A percentile compares a stretch with the other conserved stretches of the same genome.
Evolutionary conservation across 1,140 invertebrate genomes (phyloP).

Genomic region (Chrysoperla carnea): DNA sequence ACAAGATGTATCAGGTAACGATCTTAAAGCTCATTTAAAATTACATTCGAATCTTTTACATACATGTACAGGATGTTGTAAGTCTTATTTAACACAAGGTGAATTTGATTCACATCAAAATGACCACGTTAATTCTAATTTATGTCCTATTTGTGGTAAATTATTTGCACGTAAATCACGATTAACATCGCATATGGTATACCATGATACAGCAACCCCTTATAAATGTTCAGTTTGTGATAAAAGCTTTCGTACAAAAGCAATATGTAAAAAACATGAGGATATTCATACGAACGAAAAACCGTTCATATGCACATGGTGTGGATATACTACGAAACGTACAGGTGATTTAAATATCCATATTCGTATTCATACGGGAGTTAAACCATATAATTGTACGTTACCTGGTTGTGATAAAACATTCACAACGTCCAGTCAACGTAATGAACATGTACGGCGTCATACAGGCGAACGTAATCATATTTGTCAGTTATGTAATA

Average conservation of each 20-base stretch:
- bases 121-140: not conserved
- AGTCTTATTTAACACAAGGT: not conserved
- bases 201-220: constrained; percentile 22
- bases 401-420: constrained; percentile 23
- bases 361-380: constrained; percentile 28
- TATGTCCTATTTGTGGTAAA: not conserved
- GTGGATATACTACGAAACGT: not conserved
- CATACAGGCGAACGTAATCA: constrained; percentile 60
- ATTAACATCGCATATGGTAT: not conserved
- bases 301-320: constrained; percentile 17
- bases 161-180: not conserved
- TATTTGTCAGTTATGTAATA: constrained; percentile 47
- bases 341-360: constrained; percentile 15
- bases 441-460: constrained; percentile 26
- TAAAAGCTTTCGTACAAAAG: constrained; percentile 36
- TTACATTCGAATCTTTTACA: not conserved
- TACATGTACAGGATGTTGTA: not conserved
- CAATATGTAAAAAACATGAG: constrained; percentile 32
- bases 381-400: constrained; percentile 33
- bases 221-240: constrained; percentile 23
- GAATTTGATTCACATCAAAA: not conserved
- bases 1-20: not conserved
- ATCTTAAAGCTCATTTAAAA: constrained; percentile 1
- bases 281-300: constrained; percentile 18
- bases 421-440: constrained; percentile 12